Evolutionary conservation across 2,113 vertebrate species (phyloP), one percentile per base, ranked within the genome.

Genomic region (Rhinolophus ferrumequinum): DNA sequence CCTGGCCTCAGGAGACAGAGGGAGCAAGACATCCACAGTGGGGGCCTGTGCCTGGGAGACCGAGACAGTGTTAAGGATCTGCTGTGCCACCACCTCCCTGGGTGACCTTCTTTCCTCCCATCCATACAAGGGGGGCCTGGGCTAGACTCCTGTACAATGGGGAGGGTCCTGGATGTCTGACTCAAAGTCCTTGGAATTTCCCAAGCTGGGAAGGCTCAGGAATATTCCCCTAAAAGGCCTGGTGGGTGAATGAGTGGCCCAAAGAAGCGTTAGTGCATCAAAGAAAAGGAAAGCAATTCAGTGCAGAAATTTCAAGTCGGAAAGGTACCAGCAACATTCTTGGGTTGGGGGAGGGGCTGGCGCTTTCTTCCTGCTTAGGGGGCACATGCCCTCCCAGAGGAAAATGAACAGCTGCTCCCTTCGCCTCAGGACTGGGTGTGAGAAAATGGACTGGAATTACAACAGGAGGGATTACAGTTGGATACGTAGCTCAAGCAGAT

Each of bases 141-240:
- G 56, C 62, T 64, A 11, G 56, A 21, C 22, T 58, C 75, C 75
- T 41, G 44, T 6, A 4, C 11, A 1, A 38, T 16, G n/a, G 28
- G 50, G 80, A 80, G 73, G 94, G 92, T 85, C 86, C 54, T 70
- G 67, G n/a, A 26, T 22, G 58, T 58, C 85, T 94, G 91, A 70
- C 67, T 72, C 5, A 0, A 73, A 41, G 77, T 70, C 38, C 83
- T 80, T 16, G 96, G 97, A 97, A 97, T 97, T 98, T 80, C 95
- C 96, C 96, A 10, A 52, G 54, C 81, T 3, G 18, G 8, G 62
- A 33, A 75, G 47, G 4, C 41, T 73, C 86, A 8, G 66, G 54
- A 30, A 22, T 69, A 95, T 97, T 94, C 11, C 97, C 97, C 97
- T 98, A 98, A 93, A 98, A 98, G 97, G 97, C 77, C 93, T 47